Base-by-base conservation (phyloP, 1,140 invertebrate genomes). In the Thrips palmi region DNA sequence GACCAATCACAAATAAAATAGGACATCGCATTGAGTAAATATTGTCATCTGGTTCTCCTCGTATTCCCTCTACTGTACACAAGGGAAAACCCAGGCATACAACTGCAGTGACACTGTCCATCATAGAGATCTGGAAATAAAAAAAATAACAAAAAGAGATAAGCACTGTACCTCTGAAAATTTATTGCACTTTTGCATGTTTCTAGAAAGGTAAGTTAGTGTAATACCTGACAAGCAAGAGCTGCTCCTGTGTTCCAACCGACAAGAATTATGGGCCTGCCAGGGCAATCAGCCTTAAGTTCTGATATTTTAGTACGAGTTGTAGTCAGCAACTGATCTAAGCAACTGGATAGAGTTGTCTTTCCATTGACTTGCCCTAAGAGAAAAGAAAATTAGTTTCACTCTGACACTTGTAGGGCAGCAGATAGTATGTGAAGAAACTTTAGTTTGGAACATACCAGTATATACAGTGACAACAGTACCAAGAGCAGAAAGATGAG, bases 11-110 rank as follows among this genome's bases (percentile, higher is more conserved):
- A 60, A 87, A 87, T 44, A 86, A 58, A 6, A 78, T 74, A 0
- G 83, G 81, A 30, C 70, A 71, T 45, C 68, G 67, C 25, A 76
- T 62, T 43, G 83, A 80, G 46, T 85, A 56, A 14, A 87, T 49
- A 3, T 66, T 67, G 54, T 88, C 83, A 45, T 86, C 80, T 0
- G 80, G 68, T 36, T 75, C 67, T n/a, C 82, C 82, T 38, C 82
- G 55, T 44, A 65, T 68, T 3, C 81, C 82, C 42, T 77, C 73
- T 0, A 76, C 66, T 1, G 79, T 81, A 38, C 67, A 65, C 38
- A 81, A 64, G 2, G 82, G 80, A 55, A 86, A 86, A 1, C 83
- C 83, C 24, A 87, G 59, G 53, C 78, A 83, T 7, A 87, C 63
- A 15, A 83, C 68, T 34, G 76, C 79, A 6, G 68, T 65, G n/a